Percentiles rank a stretch among this genome's conserved stretches.
Conservation (phyloP, 2,888 invertebrate species). For the Scrobipalpa costella region DNA sequence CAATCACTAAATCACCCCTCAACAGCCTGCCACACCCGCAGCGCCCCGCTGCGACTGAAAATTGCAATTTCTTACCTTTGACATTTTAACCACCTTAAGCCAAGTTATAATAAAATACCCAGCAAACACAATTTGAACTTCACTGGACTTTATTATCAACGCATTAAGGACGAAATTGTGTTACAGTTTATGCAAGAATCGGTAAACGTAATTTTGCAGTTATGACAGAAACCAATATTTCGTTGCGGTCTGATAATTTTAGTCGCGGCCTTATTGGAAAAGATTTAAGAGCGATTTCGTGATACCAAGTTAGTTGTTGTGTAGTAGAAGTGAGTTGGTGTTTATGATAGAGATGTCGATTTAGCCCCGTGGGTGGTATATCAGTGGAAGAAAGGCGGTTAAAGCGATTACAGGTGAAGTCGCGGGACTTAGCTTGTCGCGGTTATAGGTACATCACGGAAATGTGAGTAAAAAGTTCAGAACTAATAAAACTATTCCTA, state of each 20-base stretch:
- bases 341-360: slow-evolving; percentile 10
- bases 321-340: not conserved
- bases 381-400: slow-evolving; percentile 4
- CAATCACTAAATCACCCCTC: slow-evolving; percentile 1
- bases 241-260: not conserved
- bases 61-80: slow-evolving; percentile 24
- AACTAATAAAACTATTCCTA: no score
- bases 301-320: not conserved
- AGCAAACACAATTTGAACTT: not conserved
- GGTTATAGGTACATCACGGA: not conserved
- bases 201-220: slow-evolving; percentile 1
- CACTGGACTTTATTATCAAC: not conserved
- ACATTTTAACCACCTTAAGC: slow-evolving; percentile 6
- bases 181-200: not conserved
- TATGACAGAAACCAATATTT: not conserved
- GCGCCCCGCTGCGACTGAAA: slow-evolving; percentile 9
- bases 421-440: not conserved
- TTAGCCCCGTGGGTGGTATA: not conserved
- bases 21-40: not conserved
- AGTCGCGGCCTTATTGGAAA: not conserved
- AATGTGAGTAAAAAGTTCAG: not conserved
- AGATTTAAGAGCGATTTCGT: not conserved
- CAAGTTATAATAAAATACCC: not conserved
- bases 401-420: slow-evolving; percentile 16
- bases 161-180: not conserved